These are phyloP conservation scores for Nowickia ferox DNA, from an alignment of 2,888 invertebrate species.

Conservation along the genomic window DNA sequence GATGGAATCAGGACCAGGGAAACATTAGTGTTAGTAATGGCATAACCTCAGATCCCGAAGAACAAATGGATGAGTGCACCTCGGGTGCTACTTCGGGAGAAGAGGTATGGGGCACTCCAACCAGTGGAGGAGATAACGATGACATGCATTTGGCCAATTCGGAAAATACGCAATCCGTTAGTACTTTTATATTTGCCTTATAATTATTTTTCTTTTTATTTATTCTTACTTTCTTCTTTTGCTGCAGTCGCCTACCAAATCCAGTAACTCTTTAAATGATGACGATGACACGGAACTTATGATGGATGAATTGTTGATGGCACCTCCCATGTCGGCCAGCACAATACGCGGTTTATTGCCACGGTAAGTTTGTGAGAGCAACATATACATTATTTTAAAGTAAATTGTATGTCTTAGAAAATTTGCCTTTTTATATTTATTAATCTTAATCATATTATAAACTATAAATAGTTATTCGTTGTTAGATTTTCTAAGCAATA, in stretches of 20 bases:
- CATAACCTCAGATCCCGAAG: slow-evolving; percentile 84
- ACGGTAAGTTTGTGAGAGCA: slow-evolving; percentile 83
- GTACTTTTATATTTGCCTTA: slow-evolving; percentile 65
- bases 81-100: slow-evolving; percentile 93
- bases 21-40: slow-evolving; percentile 53
- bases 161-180: slow-evolving; percentile 87
- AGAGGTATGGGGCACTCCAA: slow-evolving; percentile 95
- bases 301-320: slow-evolving; percentile 92
- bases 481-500: slow-evolving; percentile 5
- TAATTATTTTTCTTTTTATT: neutral
- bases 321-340: slow-evolving; percentile 90
- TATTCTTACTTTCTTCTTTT: neutral
- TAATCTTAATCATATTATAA: neutral
- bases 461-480: slow-evolving; percentile 32
- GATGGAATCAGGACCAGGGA: slow-evolving; percentile 83
- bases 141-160: slow-evolving; percentile 88
- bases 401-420: neutral
- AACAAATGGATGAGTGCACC: slow-evolving; percentile 88
- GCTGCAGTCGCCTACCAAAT: slow-evolving; percentile 86
- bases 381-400: neutral
- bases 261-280: slow-evolving; percentile 87
- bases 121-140: slow-evolving; percentile 92
- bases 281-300: slow-evolving; percentile 91
- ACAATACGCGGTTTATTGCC: slow-evolving; percentile 88
- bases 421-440: neutral